Conservation (phyloP, 2,113 vertebrate genomes). For the Lutjanus erythropterus region DNA sequence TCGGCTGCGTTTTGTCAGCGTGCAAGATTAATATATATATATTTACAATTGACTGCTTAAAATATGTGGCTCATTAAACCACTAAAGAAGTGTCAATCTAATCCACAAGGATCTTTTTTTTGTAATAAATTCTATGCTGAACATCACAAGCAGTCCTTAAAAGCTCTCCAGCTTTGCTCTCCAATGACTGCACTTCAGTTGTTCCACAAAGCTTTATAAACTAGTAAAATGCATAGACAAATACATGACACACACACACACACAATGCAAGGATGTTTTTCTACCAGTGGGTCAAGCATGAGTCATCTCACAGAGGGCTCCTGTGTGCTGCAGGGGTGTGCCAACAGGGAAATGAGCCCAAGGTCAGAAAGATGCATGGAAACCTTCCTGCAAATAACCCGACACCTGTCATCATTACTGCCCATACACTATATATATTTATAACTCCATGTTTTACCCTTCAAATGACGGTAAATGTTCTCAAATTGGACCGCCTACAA, state of each 20-base stretch:
- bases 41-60: neutral
- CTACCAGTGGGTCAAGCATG: conserved; percentile 43
- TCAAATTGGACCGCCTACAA: neutral
- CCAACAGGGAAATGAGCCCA: conserved; percentile 64
- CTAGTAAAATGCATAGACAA: neutral
- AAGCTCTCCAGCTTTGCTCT: neutral
- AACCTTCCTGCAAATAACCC: conserved; percentile 55
- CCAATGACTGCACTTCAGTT: neutral
- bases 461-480: neutral
- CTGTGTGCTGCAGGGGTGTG: conserved; percentile 42
- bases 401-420: conserved; percentile 55
- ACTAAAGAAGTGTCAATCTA: neutral
- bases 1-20: neutral
- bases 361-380: conserved; percentile 70
- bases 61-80: conserved; percentile 8
- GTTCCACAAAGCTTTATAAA: neutral
- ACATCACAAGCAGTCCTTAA: neutral
- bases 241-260: neutral
- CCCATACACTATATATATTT: neutral
- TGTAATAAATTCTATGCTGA: neutral
- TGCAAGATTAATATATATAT: conserved; percentile 5
- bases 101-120: neutral
- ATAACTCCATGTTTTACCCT: neutral
- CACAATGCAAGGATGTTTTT: conserved; percentile 7
- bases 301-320: conserved; percentile 64